Conservation (phyloP, 2,797 vertebrate genomes). For the Karalla daura region DNA sequence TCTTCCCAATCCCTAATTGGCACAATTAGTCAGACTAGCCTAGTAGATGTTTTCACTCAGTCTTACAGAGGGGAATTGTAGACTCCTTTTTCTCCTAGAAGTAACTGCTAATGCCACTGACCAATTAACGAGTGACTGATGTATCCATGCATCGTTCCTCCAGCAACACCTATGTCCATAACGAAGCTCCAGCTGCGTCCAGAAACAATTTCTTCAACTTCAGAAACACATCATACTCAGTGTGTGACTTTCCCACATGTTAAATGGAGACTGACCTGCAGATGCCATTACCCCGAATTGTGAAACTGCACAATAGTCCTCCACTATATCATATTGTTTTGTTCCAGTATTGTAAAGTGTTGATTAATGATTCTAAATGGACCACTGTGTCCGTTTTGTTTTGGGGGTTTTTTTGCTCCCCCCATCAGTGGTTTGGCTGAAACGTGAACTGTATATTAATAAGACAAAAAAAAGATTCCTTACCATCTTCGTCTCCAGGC, state of each 20-base stretch:
- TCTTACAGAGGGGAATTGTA: too few relatives aligned
- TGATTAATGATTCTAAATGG: background rate
- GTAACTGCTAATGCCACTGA: too few relatives aligned
- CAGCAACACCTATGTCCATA: background rate
- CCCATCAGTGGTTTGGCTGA: background rate
- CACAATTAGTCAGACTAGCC: background rate
- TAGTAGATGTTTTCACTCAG: background rate
- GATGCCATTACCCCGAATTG: background rate
- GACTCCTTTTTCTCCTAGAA: background rate
- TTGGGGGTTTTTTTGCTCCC: too few relatives aligned
- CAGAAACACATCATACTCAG: background rate
- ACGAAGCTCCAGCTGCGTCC: background rate
- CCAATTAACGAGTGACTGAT: too few relatives aligned
- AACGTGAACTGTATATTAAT: slow-evolving; percentile 4
- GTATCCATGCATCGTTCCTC: too few relatives aligned
- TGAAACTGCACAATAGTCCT: background rate
- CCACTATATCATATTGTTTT: background rate
- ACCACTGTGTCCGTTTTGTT: background rate
- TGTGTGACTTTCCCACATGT: background rate
- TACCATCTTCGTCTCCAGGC: slow-evolving; percentile 79
- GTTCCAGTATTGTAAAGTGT: background rate
- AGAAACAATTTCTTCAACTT: background rate
- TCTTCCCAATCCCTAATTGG: background rate
- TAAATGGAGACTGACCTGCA: background rate
- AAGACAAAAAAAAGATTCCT: slow-evolving; percentile 58